Evolutionary conservation across 2,888 invertebrate species (phyloP), one percentile per base, ranked within the genome.

Genomic region (Norana najaformis): DNA sequence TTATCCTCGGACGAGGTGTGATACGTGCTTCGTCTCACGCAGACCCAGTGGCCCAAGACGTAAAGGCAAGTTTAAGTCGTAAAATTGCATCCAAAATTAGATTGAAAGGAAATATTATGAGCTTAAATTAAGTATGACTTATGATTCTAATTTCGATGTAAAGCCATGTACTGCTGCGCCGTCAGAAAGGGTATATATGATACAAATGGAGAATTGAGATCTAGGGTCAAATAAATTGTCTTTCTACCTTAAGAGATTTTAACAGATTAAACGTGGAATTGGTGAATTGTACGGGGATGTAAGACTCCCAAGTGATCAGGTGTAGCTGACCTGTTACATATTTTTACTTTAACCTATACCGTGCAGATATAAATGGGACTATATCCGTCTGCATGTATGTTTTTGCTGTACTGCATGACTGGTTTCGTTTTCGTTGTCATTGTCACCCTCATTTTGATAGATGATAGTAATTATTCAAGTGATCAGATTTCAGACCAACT

Each of bases 21-120:
- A 85, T 85, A 85, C 85, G 85, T 85, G 85, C 85, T 37, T 35
- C 85, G 85, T 36, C 85, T 85, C 85, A 85, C 85, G 85, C 85
- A 35, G 85, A 85, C 85, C 37, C 36, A 23, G 8, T 35, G 20
- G 4, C 36, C 2, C 36, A 20, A 35, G 85, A 85, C 37, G 85
- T 20, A 37, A 85, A 85, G 37, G 85, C 37, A 85, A 35, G 85
- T 37, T 69, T 69, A n/a, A 16, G 8, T 23, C 11, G 16, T n/a
- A 69, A 69, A n/a, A 69, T 69, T 11, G 0, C 8, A n/a, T 69
- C n/a, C 8, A 69, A 69, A n/a, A n/a, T n/a, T n/a, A n/a, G n/a
- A n/a, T n/a, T n/a, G n/a, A n/a, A 36, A 0, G 37, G 14, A 85
- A 18, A 20, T 35, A 85, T 37, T 23, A 11, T 1, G 23, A 0